Evolutionary conservation across 2,113 vertebrate genomes (phyloP), one percentile per base, ranked within the genome.

Genomic region (Catagonus wagneri): DNA sequence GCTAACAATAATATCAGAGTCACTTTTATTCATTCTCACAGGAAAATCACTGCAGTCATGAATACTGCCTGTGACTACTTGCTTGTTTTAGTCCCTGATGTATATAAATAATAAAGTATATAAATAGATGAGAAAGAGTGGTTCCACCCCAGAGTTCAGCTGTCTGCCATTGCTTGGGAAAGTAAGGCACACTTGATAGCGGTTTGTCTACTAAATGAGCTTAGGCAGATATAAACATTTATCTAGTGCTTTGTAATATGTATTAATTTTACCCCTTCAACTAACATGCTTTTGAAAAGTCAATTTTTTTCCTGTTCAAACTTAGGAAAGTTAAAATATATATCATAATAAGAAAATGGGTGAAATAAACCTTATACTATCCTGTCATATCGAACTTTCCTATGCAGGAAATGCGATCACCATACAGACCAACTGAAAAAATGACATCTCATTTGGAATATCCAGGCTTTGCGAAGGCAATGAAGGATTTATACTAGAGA

Each of bases 251-350:
- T 93, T 96, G 79, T 96, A 96, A 96, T 98, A 94, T 90, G 56
- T 94, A 97, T 98, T 98, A 97, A 98, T 97, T 96, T 97, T 96
- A 95, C 97, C 97, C 96, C 92, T 98, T 97, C 97, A 96, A 63
- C 83, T 96, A 94, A 97, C 94, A 96, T 54, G 83, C 32, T 95
- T 97, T 95, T 88, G 86, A 78, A 97, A 97, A 97, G 81, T 90
- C 95, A 75, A 11, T 94, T 92, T 96, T 94, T 93, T 80, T 76
- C 65, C 13, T 87, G 56, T 88, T 93, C 61, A 95, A 83, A 66
- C 71, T 97, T 98, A 96, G 96, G 75, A 93, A 98, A 96, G 90
- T 98, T 98, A 87, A 76, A 90, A 95, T 97, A 96, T 96, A 36
- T 6, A 94, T 93, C 6, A 29, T 75, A 97, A 0, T 61, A 72